These are phyloP conservation scores for Monoplex corrugatus DNA, from an alignment of 2,888 invertebrate species.

Conservation along the genomic window DNA sequence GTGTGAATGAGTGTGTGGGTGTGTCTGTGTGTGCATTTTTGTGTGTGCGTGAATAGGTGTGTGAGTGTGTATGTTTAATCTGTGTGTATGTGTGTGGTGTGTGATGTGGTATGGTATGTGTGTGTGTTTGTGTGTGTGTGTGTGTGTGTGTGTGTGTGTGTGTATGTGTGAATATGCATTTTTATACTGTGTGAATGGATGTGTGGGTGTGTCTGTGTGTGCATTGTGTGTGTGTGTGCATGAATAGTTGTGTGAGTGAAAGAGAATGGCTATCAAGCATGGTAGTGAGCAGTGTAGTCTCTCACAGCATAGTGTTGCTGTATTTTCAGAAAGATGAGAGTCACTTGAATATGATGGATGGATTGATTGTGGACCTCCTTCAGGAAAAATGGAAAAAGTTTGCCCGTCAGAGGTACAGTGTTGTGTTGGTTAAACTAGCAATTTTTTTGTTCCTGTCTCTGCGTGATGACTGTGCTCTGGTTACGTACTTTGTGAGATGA, in stretches of 20 bases:
- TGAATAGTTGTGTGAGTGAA: no score
- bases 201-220: no score
- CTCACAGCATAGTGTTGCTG: no score
- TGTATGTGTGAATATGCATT: not conserved
- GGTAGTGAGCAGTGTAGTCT: not conserved
- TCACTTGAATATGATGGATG: constrained; percentile 96
- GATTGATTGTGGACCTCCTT: constrained; percentile 94
- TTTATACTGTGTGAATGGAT: no score
- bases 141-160: not conserved
- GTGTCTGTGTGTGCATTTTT: not conserved
- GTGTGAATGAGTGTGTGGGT: no score
- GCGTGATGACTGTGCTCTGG: no score
- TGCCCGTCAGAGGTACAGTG: constrained; percentile 84
- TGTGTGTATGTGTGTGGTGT: no score
- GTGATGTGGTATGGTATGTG: no score
- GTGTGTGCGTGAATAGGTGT: not conserved
- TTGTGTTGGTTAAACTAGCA: no score
- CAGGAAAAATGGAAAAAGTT: constrained; percentile 99
- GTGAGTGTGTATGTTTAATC: not conserved
- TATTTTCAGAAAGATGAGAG: constrained; percentile 91
- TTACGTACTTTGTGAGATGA: no score
- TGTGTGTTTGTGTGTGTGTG: not conserved
- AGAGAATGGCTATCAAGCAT: no score
- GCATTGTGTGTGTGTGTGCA: constrained; percentile 8
- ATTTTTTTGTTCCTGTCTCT: not conserved